Evolutionary conservation across 2,888 invertebrate species (phyloP).

Genomic region (Tiliacea citrago): DNA sequence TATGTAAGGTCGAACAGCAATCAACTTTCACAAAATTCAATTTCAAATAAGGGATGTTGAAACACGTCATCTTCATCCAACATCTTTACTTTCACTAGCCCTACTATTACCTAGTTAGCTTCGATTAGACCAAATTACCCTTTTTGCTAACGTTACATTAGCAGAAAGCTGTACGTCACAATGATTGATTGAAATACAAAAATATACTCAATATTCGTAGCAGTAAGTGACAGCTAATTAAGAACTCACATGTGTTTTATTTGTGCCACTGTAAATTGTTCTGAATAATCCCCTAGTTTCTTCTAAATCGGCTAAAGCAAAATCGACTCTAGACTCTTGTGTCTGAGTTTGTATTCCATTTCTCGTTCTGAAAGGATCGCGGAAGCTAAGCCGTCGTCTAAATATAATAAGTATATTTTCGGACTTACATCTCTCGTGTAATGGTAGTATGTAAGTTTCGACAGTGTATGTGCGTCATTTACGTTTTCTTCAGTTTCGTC

Average conservation of each 20-base stretch:
- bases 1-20: constrained; percentile 3
- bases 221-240: constrained; percentile 69
- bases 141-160: constrained; percentile 44
- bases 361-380: constrained; percentile 69
- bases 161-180: constrained; percentile 52
- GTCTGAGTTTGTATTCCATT: constrained; percentile 60
- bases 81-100: constrained; percentile 45
- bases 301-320: constrained; percentile 47
- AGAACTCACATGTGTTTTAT: constrained; percentile 73
- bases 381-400: constrained; percentile 77
- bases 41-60: constrained; percentile 11
- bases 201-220: constrained; percentile 62
- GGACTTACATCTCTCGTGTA: constrained; percentile 69
- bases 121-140: constrained; percentile 33
- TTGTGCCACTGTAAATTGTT: constrained; percentile 73
- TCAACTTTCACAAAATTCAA: constrained; percentile 39
- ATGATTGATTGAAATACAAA: constrained; percentile 64
- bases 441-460: constrained; percentile 67
- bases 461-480: constrained; percentile 67
- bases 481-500: constrained; percentile 40
- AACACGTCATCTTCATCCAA: constrained; percentile 35
- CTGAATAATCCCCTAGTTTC: constrained; percentile 66
- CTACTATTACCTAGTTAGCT: constrained; percentile 24
- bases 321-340: constrained; percentile 58
- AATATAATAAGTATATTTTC: constrained; percentile 78